Base-by-base conservation (phyloP, 2,113 vertebrate genomes). In the Sebastes fasciatus region DNA sequence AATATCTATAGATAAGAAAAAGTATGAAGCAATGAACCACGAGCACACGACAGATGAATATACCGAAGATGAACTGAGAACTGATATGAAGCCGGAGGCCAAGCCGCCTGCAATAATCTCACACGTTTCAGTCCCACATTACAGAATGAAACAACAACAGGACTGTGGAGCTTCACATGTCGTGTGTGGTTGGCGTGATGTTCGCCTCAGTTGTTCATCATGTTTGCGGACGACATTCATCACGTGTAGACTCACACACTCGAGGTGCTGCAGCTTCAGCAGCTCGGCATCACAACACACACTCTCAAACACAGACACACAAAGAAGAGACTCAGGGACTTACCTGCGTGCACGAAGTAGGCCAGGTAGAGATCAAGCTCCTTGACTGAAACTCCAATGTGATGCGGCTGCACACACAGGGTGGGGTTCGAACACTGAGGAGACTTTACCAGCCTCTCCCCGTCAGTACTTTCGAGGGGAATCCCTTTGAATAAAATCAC, bases 401-500 rank as follows among this genome's bases (percentile, higher is more conserved):
- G 98, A 80, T 99, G 98, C 63, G 98, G 98, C 96, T 99, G 98
- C 89, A 99, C 98, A 78, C 98, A 99, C 94, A 99, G 96, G 86
- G 96, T 97, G 9, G 96, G 98, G 90, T 99, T 99, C 63, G 98
- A 97, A 94, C 98, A 99, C 95, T 99, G 98, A n/a, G 98, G 97
- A 83, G 97, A 98, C 96, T 99, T 99, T 87, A 99, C 98, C 94
- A 99, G 97, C 87, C 98, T 95, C 95, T 99, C 98, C 58, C 98
- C 98, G 91, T 99, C 98, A 95, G 98, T 99, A 96, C 98, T 99
- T 96, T 99, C 98, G 74, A 99, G 97, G 80, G 98, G 98, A 96
- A 99, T 98, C 95, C 98, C 98, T 96, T 99, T 99, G 96, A 99
- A 99, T 96, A 99, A 96, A 96, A 99, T 99, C 96, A 99, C 98